A percentile compares a stretch with the other conserved stretches of the same genome.
These are phyloP conservation scores for Acrobeloides nanus DNA, from an alignment of 2,888 invertebrate genomes.

Conservation along the genomic window DNA sequence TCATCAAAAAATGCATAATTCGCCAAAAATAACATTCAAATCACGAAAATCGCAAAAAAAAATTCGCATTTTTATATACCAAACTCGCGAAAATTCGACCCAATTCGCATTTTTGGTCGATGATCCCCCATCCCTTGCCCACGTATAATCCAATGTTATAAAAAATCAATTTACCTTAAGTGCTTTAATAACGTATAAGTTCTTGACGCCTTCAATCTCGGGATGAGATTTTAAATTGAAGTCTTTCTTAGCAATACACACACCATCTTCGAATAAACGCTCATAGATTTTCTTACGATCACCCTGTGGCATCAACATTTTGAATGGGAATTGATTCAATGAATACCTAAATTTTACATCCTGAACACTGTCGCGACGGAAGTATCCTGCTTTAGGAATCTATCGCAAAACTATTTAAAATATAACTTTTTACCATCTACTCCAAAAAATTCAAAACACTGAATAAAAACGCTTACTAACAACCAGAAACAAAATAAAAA, in stretches of 20 bases:
- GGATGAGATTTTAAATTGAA: constrained; percentile 95
- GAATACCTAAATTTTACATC: no score
- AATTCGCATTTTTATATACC: background rate
- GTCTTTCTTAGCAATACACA: constrained; percentile 98
- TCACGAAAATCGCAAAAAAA: background rate
- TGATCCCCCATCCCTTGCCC: background rate
- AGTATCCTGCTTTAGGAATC: no score
- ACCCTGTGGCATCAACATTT: constrained; percentile 99
- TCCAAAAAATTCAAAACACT: no score
- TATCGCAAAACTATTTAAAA: no score
- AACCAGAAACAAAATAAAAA: no score
- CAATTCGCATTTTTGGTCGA: no score
- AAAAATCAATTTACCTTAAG: constrained; percentile 65
- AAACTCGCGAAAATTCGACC: background rate
- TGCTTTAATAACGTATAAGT: constrained; percentile 96
- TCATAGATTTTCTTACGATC: constrained; percentile 93
- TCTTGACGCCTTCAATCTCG: constrained; percentile 84
- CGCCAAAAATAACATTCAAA: background rate
- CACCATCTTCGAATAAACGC: constrained; percentile 75
- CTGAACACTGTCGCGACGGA: no score
- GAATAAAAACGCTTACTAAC: no score
- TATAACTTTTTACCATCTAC: no score
- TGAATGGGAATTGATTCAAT: no score
- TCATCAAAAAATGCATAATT: background rate
- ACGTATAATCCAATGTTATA: background rate